Base-by-base conservation (phyloP, 2,113 vertebrate genomes). In the Ameiurus melas region DNA sequence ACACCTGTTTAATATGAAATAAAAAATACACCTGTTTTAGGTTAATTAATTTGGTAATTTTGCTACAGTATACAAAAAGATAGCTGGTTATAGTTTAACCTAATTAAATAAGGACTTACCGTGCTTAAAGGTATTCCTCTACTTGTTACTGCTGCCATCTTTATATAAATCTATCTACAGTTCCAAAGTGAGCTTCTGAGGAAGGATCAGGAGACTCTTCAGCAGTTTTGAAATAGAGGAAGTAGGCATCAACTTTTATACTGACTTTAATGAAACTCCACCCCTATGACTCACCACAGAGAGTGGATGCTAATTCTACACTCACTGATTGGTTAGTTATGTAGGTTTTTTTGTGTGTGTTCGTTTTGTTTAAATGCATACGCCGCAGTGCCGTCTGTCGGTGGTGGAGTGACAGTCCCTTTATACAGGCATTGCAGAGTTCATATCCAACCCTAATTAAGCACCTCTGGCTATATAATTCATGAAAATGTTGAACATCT, bases 51-150 rank as follows among this genome's bases (percentile, higher is more conserved):
- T n/a, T n/a, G n/a, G n/a, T n/a, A n/a, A n/a, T n/a, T n/a, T n/a
- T 66, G 3, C 10, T 66, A 70, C 3, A 68, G 64, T 36, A 19
- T 7, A 70, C 16, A 36, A 19, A 70, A 33, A 36, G 64, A 30
- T 12, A 66, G 62, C 27, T 66, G 17, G 17, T 71, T 71, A 19
- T 71, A 71, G 71, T 75, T 43, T 43, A 43, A 12, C 39, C 2
- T 71, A 39, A 17, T 36, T 75, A 75, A n/a, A n/a, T n/a, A n/a
- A 12, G 53, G 20, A 70, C 97, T 96, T 90, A 99, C 97, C 92
- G 96, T 96, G 88, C 97, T 97, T 30, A 97, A 91, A 1, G 95
- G 97, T 14, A 99, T 97, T 6, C 97, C 97, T 19, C 94, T 94
- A 68, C 95, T 93, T 6, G 73, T 55, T 13, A 77, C 84, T 2